phyloP scores from a whole-genome alignment of 1,140 invertebrate species.

The Trachymyrmex septentrionalis region DNA sequence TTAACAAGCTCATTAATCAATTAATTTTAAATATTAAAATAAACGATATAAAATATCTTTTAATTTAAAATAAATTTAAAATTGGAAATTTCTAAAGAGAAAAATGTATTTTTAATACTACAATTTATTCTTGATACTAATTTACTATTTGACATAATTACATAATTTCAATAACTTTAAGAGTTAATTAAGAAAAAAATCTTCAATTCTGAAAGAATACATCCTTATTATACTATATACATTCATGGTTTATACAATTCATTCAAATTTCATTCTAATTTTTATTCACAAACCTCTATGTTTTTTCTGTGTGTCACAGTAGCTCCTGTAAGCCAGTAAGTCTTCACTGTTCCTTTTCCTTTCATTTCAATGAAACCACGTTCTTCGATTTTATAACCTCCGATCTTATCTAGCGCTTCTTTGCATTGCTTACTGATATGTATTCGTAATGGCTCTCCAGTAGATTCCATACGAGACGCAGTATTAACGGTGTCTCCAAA shows the following conservation, averaged over 20 bases:
- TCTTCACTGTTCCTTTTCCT: slow-evolving; percentile 94
- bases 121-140: neutral
- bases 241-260: neutral
- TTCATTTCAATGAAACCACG: slow-evolving; percentile 96
- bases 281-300: slow-evolving; percentile 85
- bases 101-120: neutral
- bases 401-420: slow-evolving; percentile 93
- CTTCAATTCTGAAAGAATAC: neutral
- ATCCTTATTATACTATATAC: neutral
- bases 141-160: neutral
- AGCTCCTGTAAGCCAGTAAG: slow-evolving; percentile 96
- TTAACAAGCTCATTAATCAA: neutral
- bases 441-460: slow-evolving; percentile 95
- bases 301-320: slow-evolving; percentile 80
- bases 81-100: neutral
- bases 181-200: too few relatives aligned
- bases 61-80: slow-evolving; percentile 4
- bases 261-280: neutral
- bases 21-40: neutral
- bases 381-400: slow-evolving; percentile 94
- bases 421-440: slow-evolving; percentile 96
- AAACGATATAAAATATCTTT: neutral
- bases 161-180: neutral
- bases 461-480: slow-evolving; percentile 97
- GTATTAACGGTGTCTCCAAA: slow-evolving; percentile 98